Evolutionary conservation across 30 jellyfish, hydroid and myxozoan genomes (phyloP).

Genomic region (Aurelia aurita complex sp. Pacific): DNA sequence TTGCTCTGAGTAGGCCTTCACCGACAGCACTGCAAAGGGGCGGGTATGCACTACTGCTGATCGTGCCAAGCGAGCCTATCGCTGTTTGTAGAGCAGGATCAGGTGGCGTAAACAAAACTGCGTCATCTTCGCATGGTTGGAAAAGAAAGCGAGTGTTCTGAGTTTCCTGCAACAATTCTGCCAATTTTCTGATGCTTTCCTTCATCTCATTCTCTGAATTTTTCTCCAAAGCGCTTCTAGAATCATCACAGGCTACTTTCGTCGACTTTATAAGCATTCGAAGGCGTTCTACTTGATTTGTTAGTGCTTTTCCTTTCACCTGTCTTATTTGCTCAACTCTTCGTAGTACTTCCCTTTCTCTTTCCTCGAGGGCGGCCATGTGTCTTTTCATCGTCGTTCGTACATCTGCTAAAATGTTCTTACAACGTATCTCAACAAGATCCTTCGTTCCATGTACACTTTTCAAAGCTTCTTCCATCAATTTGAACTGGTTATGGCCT

Average conservation of each 20-base stretch:
- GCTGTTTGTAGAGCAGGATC: constrained; percentile 99
- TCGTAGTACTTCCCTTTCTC: constrained; percentile 90
- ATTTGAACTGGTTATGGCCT: constrained; percentile 66
- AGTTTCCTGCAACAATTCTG: constrained; percentile 68
- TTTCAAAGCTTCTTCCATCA: constrained; percentile 85
- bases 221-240: constrained; percentile 64
- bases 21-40: constrained; percentile 99
- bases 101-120: constrained; percentile 97
- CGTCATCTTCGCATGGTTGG: constrained; percentile 97
- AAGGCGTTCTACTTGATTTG: constrained; percentile 74
- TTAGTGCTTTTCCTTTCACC: constrained; percentile 90
- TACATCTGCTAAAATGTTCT: constrained; percentile 77
- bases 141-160: constrained; percentile 58
- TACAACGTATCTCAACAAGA: constrained; percentile 83
- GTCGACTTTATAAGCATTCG: constrained; percentile 49
- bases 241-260: constrained; percentile 66
- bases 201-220: constrained; percentile 51
- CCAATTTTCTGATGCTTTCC: constrained; percentile 43
- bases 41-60: constrained; percentile 97
- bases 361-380: constrained; percentile 94
- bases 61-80: constrained; percentile 88
- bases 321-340: constrained; percentile 91
- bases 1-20: constrained; percentile 95
- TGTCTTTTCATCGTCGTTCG: constrained; percentile 91
- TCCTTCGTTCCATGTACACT: constrained; percentile 79